Evolutionary conservation across 2,113 vertebrate species (phyloP).

Genomic region (Castor canadensis): DNA sequence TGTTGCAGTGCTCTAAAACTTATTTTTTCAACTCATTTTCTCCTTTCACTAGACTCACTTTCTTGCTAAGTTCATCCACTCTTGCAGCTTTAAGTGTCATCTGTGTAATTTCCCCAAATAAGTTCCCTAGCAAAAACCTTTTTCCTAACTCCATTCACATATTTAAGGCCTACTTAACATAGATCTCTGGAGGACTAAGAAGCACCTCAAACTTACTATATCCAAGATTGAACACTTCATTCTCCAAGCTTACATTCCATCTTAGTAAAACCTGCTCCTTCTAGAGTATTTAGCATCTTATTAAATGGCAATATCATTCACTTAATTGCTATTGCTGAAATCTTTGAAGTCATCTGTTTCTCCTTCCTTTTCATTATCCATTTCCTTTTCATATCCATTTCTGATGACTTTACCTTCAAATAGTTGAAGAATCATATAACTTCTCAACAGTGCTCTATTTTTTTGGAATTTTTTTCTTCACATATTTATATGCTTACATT

Average conservation of each 20-base stretch:
- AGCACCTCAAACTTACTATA: too few species aligned
- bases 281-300: neutral
- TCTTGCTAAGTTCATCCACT: neutral
- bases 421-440: neutral
- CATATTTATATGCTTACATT: too few species aligned
- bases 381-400: too few species aligned
- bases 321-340: too few species aligned
- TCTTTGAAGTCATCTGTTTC: neutral
- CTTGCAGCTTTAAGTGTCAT: neutral
- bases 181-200: neutral
- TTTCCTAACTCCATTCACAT: neutral
- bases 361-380: too few species aligned
- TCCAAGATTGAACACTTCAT: neutral
- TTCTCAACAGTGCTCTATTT: neutral
- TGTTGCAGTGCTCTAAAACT: neutral
- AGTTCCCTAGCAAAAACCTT: neutral
- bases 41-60: neutral
- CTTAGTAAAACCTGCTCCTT: neutral
- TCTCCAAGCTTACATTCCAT: neutral
- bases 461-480: too few species aligned
- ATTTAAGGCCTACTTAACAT: neutral
- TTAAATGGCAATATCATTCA: neutral
- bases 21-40: neutral
- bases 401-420: neutral
- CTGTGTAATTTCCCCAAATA: neutral